Evolutionary conservation across 1,140 invertebrate species (phyloP), one percentile per base, ranked within the genome.

Genomic region (Drosophila tropicalis): DNA sequence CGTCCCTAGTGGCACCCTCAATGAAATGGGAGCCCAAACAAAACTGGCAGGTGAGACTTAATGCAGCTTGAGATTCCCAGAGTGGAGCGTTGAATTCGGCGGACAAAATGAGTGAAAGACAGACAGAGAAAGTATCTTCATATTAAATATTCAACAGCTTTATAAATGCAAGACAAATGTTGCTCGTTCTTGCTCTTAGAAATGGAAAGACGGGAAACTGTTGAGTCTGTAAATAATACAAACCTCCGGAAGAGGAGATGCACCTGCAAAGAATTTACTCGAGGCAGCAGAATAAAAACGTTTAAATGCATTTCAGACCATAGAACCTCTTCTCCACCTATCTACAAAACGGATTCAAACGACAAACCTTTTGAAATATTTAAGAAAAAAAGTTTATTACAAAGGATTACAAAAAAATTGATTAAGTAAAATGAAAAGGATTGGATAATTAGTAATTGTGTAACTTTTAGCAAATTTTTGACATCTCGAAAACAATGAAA

Each of bases 141-240:
- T 71, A 85, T 85, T 81, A 77, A 84, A 85, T 66, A 85, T 84
- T 77, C 81, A 84, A 85, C 81, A 86, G 78, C 79, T 67, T 85
- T 62, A 75, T 65, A 81, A 85, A 85, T 84, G 81, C 82, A 85
- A 70, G 81, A 78, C 74, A 80, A 84, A 80, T 80, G 72, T 62
- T 80, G 67, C 73, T 69, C 40, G 39, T 67, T 70, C 32, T 60
- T 76, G 70, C 70, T 56, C 62, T 64, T 63, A 61, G 70, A 61
- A 73, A 67, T 56, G 39, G 15, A 54, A 54, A 67, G 41, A 63
- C 56, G 62, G 29, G 12, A 58, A 36, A 15, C 32, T 12, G 39
- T 15, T 40, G 40, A 70, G 71, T 67, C 75, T 56, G 40, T 84
- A 83, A 84, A 78, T 81, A 74, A 86, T 86, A 67, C 67, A 84